Evolutionary conservation across 2,888 invertebrate genomes (phyloP).

Genomic region (Enchytraeus crypticus): DNA sequence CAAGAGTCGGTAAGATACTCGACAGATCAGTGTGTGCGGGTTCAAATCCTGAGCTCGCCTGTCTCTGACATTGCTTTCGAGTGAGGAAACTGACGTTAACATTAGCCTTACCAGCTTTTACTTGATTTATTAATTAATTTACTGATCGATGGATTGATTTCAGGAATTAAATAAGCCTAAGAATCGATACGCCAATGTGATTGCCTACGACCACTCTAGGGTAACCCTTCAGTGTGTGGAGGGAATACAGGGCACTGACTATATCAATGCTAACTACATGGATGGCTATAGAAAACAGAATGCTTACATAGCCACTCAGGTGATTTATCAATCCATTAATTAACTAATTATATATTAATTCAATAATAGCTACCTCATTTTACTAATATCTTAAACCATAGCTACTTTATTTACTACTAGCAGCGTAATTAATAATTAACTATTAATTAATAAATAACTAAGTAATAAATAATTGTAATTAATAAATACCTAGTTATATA

Average conservation of each 20-base stretch:
- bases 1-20: too few relatives aligned
- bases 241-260: conserved; percentile 82
- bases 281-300: conserved; percentile 97
- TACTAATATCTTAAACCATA: neutral
- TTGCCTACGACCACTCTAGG: conserved; percentile 89
- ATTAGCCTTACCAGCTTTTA: too few relatives aligned
- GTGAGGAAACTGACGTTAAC: too few relatives aligned
- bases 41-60: too few relatives aligned
- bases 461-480: too few relatives aligned
- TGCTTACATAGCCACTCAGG: conserved; percentile 92
- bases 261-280: conserved; percentile 98
- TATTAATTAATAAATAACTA: too few relatives aligned
- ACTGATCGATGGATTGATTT: too few relatives aligned
- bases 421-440: too few relatives aligned
- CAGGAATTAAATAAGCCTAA: conserved; percentile 96
- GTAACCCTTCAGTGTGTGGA: conserved; percentile 56
- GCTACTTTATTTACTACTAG: neutral
- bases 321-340: neutral
- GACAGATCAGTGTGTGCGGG: too few relatives aligned
- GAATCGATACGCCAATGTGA: conserved; percentile 97
- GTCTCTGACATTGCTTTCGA: too few relatives aligned
- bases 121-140: too few relatives aligned
- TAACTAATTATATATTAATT: neutral
- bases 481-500: too few relatives aligned
- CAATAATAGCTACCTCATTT: neutral